Evolutionary conservation across 2,888 invertebrate genomes (phyloP).

Genomic region (Himalopsyche japonica): DNA sequence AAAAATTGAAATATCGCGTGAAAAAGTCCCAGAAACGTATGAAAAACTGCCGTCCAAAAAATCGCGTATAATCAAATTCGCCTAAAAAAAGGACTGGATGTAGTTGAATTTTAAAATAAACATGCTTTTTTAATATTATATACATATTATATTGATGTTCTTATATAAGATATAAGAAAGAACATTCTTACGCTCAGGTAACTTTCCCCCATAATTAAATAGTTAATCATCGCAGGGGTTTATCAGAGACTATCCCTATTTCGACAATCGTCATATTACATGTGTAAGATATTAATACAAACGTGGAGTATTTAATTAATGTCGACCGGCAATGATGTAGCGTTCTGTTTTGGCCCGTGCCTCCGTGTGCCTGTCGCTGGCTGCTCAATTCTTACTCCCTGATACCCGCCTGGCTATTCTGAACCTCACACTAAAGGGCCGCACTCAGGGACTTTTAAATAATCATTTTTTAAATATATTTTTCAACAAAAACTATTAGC

Average conservation of each 20-base stretch:
- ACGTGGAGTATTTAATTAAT: constrained; percentile 30
- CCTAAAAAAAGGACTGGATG: too few relatives aligned
- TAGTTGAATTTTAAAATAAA: too few relatives aligned
- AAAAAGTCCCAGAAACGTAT: too few relatives aligned
- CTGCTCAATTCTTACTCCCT: neutral
- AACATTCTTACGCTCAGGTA: too few relatives aligned
- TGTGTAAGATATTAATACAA: neutral
- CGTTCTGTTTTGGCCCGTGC: constrained; percentile 16
- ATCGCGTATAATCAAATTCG: too few relatives aligned
- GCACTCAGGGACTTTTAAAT: neutral
- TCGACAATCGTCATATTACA: neutral
- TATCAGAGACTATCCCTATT: neutral
- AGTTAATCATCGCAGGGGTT: neutral
- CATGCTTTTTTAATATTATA: too few relatives aligned
- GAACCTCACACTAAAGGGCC: neutral
- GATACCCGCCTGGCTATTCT: neutral
- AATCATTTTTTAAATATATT: neutral
- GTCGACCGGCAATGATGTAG: constrained; percentile 4
- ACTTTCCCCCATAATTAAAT: too few relatives aligned
- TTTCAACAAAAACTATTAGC: neutral
- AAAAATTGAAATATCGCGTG: too few relatives aligned
- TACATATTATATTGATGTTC: too few relatives aligned
- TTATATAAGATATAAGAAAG: too few relatives aligned
- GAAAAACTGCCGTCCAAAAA: too few relatives aligned
- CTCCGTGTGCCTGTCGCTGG: constrained; percentile 28